Evolutionary conservation across 35 echinoderm and acorn worm genomes (phyloP).

Genomic region (Eucidaris tribuloides): DNA sequence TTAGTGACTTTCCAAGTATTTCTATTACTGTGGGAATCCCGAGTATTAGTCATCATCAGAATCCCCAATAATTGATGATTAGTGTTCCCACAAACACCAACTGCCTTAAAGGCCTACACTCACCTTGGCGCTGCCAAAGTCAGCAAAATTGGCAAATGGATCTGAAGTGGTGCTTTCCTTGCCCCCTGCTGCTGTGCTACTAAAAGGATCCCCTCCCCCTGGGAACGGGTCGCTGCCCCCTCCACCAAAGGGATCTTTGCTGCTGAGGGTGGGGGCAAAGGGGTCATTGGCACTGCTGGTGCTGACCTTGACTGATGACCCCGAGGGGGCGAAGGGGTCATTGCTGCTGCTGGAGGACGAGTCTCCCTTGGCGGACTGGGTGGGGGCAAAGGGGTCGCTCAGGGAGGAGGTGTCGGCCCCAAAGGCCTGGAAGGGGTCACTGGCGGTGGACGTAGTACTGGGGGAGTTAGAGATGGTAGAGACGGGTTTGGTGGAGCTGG

Average conservation of each 20-base stretch:
- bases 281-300: constrained; percentile 62
- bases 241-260: constrained; percentile 14
- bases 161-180: constrained; percentile 31
- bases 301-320: background rate
- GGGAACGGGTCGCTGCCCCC: constrained; percentile 53
- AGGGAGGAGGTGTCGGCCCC: constrained; percentile 1
- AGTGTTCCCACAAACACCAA: too few species aligned
- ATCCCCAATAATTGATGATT: too few species aligned
- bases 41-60: too few species aligned
- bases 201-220: constrained; percentile 53
- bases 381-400: constrained; percentile 73
- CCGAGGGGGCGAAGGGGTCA: constrained; percentile 54
- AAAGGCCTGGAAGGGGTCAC: constrained; percentile 35
- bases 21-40: too few species aligned
- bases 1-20: too few species aligned
- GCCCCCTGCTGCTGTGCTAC: constrained; percentile 7
- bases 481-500: background rate
- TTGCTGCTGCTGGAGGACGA: background rate
- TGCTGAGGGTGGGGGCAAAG: constrained; percentile 33
- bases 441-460: constrained; percentile 17
- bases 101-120: too few species aligned
- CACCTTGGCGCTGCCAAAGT: constrained; percentile 86
- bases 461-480: constrained; percentile 43
- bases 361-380: constrained; percentile 33
- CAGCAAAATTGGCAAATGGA: constrained; percentile 89